Base-by-base conservation (phyloP, 2,113 vertebrate genomes). In the Euleptes europaea region DNA sequence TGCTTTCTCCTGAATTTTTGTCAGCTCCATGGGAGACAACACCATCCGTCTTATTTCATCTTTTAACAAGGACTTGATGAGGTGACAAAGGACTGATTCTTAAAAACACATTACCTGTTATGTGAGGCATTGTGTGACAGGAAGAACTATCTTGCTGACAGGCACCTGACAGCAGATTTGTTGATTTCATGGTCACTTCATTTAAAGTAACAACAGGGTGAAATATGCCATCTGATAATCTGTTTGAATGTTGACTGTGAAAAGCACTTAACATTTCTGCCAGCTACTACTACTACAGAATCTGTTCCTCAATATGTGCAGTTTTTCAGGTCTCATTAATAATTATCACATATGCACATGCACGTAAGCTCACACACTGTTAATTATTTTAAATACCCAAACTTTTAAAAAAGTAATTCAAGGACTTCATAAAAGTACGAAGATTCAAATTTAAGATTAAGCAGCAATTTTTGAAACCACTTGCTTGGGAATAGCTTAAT, bases 161-260 rank as follows among this genome's bases (percentile, higher is more conserved):
- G 95, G 96, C 96, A 96, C 96, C 96, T 97, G 96, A 96, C 96
- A 97, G 96, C 96, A 96, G 96, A 97, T 97, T 97, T 97, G 96
- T 97, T 97, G 96, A 97, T 96, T 97, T 97, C 96, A 96, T 97
- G 96, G 96, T 97, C 96, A 97, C 95, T 97, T 96, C 96, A 96
- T 97, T 97, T 96, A 97, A 96, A 97, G 96, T 96, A 96, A 97
- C 96, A 97, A 97, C 96, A 96, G 95, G 96, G 96, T 96, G 96
- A 97, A 97, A 96, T 96, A 96, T 96, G 96, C 96, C 96, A 97
- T 97, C 96, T 97, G 96, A 97, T 97, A 97, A 96, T 97, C 96
- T 97, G 96, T 96, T 96, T 96, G 96, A 96, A 96, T 96, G 96
- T 96, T 96, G 95, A 96, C 96, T 97, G 96, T 96, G 96, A 97